A percentile compares a stretch with the other conserved stretches of the same genome.
Conservation (phyloP, 2,113 vertebrate genomes). For the Perccottus glenii region DNA sequence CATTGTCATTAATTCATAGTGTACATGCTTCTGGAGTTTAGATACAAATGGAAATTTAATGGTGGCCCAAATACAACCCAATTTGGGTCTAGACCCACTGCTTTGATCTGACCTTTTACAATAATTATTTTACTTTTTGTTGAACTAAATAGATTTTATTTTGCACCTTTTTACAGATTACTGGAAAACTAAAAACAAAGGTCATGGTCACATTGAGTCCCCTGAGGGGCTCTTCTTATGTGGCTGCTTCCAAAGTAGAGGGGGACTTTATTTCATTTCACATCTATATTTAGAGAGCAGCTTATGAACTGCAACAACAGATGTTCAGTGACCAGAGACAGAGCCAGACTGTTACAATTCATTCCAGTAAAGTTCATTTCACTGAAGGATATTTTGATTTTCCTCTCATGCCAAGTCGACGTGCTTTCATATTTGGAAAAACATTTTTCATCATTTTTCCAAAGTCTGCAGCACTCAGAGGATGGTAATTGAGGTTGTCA, state of each 20-base stretch:
- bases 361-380: constrained; percentile 76
- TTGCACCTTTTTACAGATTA: constrained; percentile 18
- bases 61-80: too few relatives aligned
- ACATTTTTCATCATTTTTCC: constrained; percentile 99
- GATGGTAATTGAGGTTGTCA: constrained; percentile 98
- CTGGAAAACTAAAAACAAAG: constrained; percentile 50
- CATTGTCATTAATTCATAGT: too few relatives aligned
- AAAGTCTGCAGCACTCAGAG: constrained; percentile 97
- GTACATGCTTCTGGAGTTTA: too few relatives aligned
- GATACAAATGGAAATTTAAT: too few relatives aligned
- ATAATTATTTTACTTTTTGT: background rate
- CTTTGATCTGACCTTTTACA: too few relatives aligned
- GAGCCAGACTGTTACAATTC: constrained; percentile 62
- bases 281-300: constrained; percentile 81
- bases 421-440: constrained; percentile 99
- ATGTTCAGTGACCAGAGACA: constrained; percentile 77
- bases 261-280: constrained; percentile 76
- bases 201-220: constrained; percentile 58
- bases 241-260: constrained; percentile 49
- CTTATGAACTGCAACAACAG: constrained; percentile 80
- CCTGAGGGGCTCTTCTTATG: constrained; percentile 56
- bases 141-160: background rate
- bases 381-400: constrained; percentile 99
- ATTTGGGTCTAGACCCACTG: too few relatives aligned
- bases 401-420: constrained; percentile 97